Conservation (phyloP, 2,113 vertebrate species). For the Syngnathoides biaculeatus region DNA sequence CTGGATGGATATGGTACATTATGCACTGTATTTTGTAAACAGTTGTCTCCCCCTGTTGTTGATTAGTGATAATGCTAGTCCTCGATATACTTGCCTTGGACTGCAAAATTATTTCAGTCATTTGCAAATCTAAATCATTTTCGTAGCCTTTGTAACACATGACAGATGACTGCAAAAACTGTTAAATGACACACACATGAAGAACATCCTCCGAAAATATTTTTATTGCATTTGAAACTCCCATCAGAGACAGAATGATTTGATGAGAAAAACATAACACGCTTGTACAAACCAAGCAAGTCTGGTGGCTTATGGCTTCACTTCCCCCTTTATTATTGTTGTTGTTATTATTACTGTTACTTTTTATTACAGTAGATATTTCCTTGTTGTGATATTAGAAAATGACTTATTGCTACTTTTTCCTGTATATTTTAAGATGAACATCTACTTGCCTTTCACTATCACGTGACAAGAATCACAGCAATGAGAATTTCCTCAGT, state of each 20-base stretch:
- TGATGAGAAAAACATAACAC: conserved; percentile 37
- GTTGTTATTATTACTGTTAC: conserved; percentile 18
- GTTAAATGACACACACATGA: background rate
- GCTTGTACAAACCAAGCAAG: conserved; percentile 42
- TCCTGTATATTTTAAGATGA: conserved; percentile 27
- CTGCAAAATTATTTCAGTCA: too few species aligned
- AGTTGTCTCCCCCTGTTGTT: conserved; percentile 64
- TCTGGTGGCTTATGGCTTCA: conserved; percentile 57
- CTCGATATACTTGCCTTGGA: background rate
- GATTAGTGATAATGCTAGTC: background rate
- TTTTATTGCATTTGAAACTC: conserved; percentile 66
- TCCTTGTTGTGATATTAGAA: background rate
- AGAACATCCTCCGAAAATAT: conserved; percentile 57
- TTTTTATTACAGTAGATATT: conserved; percentile 8
- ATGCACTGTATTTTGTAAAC: background rate
- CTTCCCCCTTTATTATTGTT: conserved; percentile 31
- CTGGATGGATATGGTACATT: too few species aligned
- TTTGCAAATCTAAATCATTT: too few species aligned
- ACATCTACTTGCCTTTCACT: conserved; percentile 25
- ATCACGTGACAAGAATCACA: conserved; percentile 39
- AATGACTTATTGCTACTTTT: conserved; percentile 53
- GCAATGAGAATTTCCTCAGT: background rate
- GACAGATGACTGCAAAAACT: background rate
- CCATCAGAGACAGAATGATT: conserved; percentile 37
- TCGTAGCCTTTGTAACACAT: background rate